Evolutionary conservation across 1,140 invertebrate species (phyloP), one percentile per base, ranked within the genome.

Genomic region (Oppia nitens): DNA sequence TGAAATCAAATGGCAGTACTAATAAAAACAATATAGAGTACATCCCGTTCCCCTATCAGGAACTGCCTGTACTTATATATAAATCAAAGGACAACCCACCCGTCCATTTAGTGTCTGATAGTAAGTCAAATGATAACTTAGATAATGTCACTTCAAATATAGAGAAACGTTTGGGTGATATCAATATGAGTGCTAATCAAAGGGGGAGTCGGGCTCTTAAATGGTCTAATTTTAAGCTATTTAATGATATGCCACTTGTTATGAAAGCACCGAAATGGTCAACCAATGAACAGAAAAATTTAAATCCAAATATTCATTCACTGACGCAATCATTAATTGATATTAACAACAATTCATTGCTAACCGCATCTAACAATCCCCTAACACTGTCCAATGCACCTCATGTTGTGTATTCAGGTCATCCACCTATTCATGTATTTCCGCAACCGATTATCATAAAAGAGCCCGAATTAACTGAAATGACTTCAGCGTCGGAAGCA

Each of bases 401-500:
- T 12, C 71, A 73, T 58, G 70, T 73, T n/a, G 68, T 73, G 49
- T 73, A 73, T 53, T 64, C 69, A 55, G 71, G 71, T 27, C 71
- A 72, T 60, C 70, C 70, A 17, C 70, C 71, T 24, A 71, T 73
- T 47, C 70, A 72, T 56, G 68, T 73, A 32, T 72, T 72, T 64
- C 67, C 69, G 51, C 69, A 69, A 61, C 69, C 69, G 20, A 54
- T 54, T 21, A 54, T 54, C 12, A 28, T 54, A 28, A 27, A 54
- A 27, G 28, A 54, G 20, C 14, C 53, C 4, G 1, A 24, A 20
- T 21, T 20, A 17, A 17, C 6, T 9, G 32, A 40, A 40, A 40
- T 40, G 32, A 40, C 32, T 9, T 40, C 32, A 40, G 32, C 32
- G 32, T 40, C 32, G 17, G 32, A 40, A 40, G 32, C 32, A 9